phyloP scores from a whole-genome alignment of 2,113 vertebrate genomes.

The Vulpes ferrilata region DNA sequence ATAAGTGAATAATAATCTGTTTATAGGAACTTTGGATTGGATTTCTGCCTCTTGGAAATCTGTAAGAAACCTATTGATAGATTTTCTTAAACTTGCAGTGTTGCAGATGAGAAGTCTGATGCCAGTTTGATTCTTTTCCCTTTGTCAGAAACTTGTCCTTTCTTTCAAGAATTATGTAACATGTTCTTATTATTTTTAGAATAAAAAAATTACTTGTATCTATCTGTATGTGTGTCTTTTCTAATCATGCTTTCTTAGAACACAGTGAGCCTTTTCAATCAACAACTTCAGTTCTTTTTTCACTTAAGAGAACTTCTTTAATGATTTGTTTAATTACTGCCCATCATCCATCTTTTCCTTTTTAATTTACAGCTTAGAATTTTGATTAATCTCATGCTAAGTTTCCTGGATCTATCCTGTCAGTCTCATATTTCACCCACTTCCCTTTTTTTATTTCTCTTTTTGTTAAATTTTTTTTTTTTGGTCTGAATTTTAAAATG shows the following conservation, averaged over 20 bases:
- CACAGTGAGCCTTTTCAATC: background rate
- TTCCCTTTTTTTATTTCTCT: background rate
- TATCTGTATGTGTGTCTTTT: background rate
- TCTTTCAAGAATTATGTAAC: background rate
- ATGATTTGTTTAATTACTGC: background rate
- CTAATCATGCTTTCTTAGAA: background rate
- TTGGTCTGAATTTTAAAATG: conserved; percentile 8
- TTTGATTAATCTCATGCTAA: background rate
- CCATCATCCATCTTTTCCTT: background rate
- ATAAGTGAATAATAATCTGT: background rate
- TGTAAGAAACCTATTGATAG: background rate
- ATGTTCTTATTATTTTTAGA: background rate
- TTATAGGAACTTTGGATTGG: background rate
- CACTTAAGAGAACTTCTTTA: background rate
- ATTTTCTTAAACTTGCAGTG: background rate
- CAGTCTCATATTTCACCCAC: background rate
- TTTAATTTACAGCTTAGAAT: background rate
- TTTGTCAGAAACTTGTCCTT: background rate
- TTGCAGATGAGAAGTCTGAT: background rate
- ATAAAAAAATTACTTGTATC: background rate
- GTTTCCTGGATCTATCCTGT: background rate
- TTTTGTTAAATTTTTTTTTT: background rate
- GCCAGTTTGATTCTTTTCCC: background rate
- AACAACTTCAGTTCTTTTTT: background rate
- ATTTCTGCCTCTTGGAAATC: background rate